Percentiles rank a stretch among this genome's conserved stretches.
These are phyloP conservation scores for Nematopogon swammerdamellus DNA, from an alignment of 2,888 invertebrate species.

Conservation along the genomic window DNA sequence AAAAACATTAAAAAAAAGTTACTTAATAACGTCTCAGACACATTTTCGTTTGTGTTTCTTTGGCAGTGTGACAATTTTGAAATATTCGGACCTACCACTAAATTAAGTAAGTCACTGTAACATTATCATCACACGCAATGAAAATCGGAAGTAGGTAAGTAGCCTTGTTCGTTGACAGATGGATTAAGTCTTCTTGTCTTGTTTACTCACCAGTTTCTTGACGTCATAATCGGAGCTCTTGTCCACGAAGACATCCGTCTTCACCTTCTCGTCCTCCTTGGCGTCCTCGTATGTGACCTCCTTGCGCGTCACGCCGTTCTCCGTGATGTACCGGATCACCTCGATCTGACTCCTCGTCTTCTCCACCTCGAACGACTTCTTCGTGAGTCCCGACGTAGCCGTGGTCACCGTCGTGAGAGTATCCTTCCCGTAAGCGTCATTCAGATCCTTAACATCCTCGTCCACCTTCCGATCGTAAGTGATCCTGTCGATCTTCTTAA, in stretches of 20 bases:
- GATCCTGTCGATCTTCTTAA: slow-evolving; percentile 49
- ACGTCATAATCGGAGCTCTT: slow-evolving; percentile 45
- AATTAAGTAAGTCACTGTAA: no score
- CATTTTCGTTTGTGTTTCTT: no score
- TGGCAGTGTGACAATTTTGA: no score
- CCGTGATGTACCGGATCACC: slow-evolving; percentile 44
- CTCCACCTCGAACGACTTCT: slow-evolving; percentile 43
- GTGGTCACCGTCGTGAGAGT: slow-evolving; percentile 35
- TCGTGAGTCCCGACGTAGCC: slow-evolving; percentile 34
- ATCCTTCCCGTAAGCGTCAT: slow-evolving; percentile 33
- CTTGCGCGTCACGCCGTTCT: slow-evolving; percentile 47
- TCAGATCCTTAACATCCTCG: slow-evolving; percentile 55
- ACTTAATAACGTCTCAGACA: no score
- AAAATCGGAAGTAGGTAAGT: no score
- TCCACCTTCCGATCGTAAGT: slow-evolving; percentile 56
- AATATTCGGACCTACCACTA: no score
- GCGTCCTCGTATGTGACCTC: slow-evolving; percentile 50
- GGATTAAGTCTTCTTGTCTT: no score
- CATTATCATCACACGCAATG: no score
- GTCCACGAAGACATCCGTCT: slow-evolving; percentile 50
- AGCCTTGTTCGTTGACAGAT: no score
- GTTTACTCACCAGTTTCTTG: slow-evolving; percentile 46
- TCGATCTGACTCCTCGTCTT: slow-evolving; percentile 49
- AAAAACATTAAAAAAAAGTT: no score
- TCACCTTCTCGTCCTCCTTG: slow-evolving; percentile 47